phyloP scores from a whole-genome alignment of 2,888 invertebrate genomes.

The Leptinotarsa peninsularis region DNA sequence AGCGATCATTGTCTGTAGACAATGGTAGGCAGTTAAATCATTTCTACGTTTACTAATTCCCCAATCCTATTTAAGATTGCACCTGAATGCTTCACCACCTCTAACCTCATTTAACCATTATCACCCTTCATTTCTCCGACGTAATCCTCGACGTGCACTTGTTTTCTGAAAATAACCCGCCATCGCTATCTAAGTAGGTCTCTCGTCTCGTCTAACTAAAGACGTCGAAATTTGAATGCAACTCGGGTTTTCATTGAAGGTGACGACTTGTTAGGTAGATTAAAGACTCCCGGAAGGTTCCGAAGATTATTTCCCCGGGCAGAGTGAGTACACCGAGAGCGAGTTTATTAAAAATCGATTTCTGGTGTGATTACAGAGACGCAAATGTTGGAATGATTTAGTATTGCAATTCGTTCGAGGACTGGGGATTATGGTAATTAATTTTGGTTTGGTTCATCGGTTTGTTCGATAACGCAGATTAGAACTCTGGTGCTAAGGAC shows the following conservation, averaged over 20 bases:
- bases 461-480: slow-evolving; percentile 9
- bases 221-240: slow-evolving; percentile 30
- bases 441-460: slow-evolving; percentile 17
- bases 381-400: slow-evolving; percentile 19
- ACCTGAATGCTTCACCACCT: not conserved
- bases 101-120: slow-evolving; percentile 26
- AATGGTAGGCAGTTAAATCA: not conserved
- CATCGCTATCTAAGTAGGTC: slow-evolving; percentile 24
- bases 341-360: slow-evolving; percentile 28
- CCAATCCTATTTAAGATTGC: not conserved
- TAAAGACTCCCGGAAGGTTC: slow-evolving; percentile 19
- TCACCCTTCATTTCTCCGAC: slow-evolving; percentile 31
- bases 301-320: slow-evolving; percentile 17
- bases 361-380: slow-evolving; percentile 1
- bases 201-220: slow-evolving; percentile 25
- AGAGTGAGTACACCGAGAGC: slow-evolving; percentile 5
- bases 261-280: slow-evolving; percentile 26
- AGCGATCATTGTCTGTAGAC: not conserved
- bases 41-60: not conserved
- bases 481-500: not conserved
- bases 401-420: not conserved
- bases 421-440: slow-evolving; percentile 17
- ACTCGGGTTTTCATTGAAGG: slow-evolving; percentile 27
- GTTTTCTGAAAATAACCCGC: slow-evolving; percentile 33
- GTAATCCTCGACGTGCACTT: slow-evolving; percentile 38